These are phyloP conservation scores for Coecobrya sp. DNA, from an alignment of 2,888 invertebrate genomes.

Conservation along the genomic window DNA sequence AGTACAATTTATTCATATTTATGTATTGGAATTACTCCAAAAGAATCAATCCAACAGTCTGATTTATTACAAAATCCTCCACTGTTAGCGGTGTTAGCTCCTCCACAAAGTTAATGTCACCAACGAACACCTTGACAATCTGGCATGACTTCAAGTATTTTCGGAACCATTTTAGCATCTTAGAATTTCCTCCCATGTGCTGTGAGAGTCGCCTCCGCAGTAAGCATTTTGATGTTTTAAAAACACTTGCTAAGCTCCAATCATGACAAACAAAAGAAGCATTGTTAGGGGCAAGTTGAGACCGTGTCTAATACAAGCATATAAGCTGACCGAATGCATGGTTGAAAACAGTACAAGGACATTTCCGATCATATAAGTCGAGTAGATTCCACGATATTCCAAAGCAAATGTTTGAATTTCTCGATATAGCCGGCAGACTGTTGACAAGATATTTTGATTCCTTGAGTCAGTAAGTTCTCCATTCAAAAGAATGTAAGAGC, in stretches of 20 bases:
- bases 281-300: not conserved
- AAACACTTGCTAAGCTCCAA: not conserved
- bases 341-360: not conserved
- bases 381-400: conserved; percentile 4
- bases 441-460: too few relatives aligned
- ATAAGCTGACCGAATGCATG: conserved; percentile 19
- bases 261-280: not conserved
- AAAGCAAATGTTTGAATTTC: conserved; percentile 41
- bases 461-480: not conserved
- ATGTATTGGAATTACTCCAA: too few relatives aligned
- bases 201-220: not conserved
- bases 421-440: not conserved
- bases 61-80: not conserved
- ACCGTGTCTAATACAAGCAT: not conserved
- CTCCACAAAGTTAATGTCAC: conserved; percentile 12
- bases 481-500: not conserved
- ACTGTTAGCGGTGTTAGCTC: not conserved
- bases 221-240: not conserved
- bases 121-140: not conserved
- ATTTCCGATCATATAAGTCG: not conserved
- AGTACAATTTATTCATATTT: too few relatives aligned
- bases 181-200: too few relatives aligned
- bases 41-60: not conserved
- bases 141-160: not conserved
- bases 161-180: not conserved